Evolutionary conservation across 2,113 vertebrate species (phyloP).

Genomic region (Blennius ocellaris): DNA sequence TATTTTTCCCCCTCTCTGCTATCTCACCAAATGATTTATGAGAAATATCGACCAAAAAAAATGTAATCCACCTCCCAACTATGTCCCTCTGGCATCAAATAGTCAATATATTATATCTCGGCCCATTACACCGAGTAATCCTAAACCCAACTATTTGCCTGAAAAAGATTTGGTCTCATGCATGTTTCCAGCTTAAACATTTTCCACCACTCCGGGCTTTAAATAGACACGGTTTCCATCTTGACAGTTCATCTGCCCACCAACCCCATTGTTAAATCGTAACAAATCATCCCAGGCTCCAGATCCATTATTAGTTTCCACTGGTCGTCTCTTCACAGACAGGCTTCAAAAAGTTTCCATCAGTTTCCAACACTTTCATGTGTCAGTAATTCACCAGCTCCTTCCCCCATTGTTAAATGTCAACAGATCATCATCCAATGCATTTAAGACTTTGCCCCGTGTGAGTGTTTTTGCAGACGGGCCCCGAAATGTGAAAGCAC

Average conservation of each 20-base stretch:
- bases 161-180: conserved; percentile 66
- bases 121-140: conserved; percentile 61
- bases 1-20: conserved; percentile 20
- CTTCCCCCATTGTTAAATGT: conserved; percentile 59
- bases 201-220: conserved; percentile 71
- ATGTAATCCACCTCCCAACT: conserved; percentile 46
- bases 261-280: conserved; percentile 75
- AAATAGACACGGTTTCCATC: conserved; percentile 80
- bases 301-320: conserved; percentile 69
- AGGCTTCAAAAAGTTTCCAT: conserved; percentile 56
- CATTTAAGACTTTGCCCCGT: conserved; percentile 20
- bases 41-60: conserved; percentile 65
- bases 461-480: conserved; percentile 61
- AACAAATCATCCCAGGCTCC: conserved; percentile 62
- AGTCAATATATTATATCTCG: conserved; percentile 57
- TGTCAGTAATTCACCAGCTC: conserved; percentile 44
- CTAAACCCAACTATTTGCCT: conserved; percentile 64
- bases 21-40: conserved; percentile 56
- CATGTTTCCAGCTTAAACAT: conserved; percentile 69
- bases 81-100: conserved; percentile 53
- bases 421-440: conserved; percentile 53
- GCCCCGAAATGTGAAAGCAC: conserved; percentile 43
- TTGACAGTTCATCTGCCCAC: conserved; percentile 75
- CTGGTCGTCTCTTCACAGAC: conserved; percentile 59
- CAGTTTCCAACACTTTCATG: conserved; percentile 63